Evolutionary conservation across 2,888 invertebrate species (phyloP).

Genomic region (Latrodectus elegans): DNA sequence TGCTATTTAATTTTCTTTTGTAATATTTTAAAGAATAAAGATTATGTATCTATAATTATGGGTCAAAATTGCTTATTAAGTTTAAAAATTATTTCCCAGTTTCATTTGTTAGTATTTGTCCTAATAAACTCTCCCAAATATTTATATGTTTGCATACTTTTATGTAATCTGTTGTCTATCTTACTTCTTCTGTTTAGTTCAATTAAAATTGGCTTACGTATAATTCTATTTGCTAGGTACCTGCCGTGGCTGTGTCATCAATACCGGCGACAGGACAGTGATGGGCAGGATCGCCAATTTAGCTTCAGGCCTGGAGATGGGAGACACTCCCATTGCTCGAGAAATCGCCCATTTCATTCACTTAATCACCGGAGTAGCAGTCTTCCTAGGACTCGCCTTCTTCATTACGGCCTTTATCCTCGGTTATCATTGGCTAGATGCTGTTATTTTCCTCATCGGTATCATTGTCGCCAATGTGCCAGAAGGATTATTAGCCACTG

Average conservation of each 20-base stretch:
- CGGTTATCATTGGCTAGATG: conserved; percentile 99
- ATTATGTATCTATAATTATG: too few relatives aligned
- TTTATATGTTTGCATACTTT: too few relatives aligned
- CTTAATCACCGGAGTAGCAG: conserved; percentile 96
- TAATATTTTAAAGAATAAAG: too few relatives aligned
- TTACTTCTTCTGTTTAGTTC: too few relatives aligned
- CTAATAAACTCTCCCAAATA: too few relatives aligned
- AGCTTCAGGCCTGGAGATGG: conserved; percentile 94
- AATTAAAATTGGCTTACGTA: too few relatives aligned
- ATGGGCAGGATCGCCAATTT: conserved; percentile 97
- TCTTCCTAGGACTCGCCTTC: conserved; percentile 96
- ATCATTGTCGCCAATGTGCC: conserved; percentile 99
- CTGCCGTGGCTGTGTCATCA: conserved; percentile 93
- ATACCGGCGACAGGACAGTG: conserved; percentile 96
- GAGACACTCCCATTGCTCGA: conserved; percentile 98
- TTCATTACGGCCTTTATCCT: conserved; percentile 97
- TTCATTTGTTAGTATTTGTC: too few relatives aligned
- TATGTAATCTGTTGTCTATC: too few relatives aligned
- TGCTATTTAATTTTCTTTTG: too few relatives aligned
- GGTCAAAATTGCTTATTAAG: too few relatives aligned
- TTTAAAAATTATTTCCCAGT: too few relatives aligned
- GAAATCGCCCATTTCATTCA: conserved; percentile 99
- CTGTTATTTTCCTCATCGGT: conserved; percentile 99
- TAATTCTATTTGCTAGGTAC: conserved; percentile 76
- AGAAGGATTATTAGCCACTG: conserved; percentile 97